Evolutionary conservation across 2,797 vertebrate species (phyloP).

Genomic region (Sebastolobus altivelis): DNA sequence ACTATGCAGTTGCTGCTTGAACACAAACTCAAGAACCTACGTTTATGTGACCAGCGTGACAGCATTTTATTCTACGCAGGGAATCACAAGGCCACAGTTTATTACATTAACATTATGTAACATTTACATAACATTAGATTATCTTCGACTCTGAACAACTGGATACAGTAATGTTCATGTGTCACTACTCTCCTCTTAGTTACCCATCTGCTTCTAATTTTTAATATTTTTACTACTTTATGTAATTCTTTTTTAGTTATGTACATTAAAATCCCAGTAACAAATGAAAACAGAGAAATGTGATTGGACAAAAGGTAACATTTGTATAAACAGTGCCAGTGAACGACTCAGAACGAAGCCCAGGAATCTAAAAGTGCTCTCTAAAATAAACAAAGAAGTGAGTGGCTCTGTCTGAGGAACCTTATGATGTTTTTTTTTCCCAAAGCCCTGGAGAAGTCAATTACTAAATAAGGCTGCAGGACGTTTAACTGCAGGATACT

Average conservation of each 20-base stretch:
- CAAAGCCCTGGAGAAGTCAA: neutral
- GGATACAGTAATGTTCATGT: neutral
- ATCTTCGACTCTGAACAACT: neutral
- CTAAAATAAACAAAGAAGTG: conserved; percentile 33
- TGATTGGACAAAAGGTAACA: neutral
- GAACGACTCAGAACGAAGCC: neutral
- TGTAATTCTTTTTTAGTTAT: neutral
- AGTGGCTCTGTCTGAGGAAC: neutral
- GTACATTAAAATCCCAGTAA: neutral
- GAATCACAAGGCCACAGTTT: conserved; percentile 8
- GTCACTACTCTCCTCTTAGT: conserved; percentile 1
- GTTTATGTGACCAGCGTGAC: neutral
- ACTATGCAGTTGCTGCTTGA: neutral
- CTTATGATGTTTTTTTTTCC: neutral
- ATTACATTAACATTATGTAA: too few relatives aligned
- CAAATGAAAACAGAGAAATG: neutral
- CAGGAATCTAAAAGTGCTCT: conserved; percentile 17
- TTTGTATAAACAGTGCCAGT: neutral
- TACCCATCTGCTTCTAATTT: neutral
- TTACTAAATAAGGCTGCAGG: conserved; percentile 12
- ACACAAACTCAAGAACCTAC: neutral
- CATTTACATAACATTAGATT: too few relatives aligned
- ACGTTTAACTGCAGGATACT: conserved; percentile 49
- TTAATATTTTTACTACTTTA: neutral
- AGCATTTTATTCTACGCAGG: neutral